Conservation (phyloP, 35 echinoderm and acorn worm genomes). For the Diadema setosum region DNA sequence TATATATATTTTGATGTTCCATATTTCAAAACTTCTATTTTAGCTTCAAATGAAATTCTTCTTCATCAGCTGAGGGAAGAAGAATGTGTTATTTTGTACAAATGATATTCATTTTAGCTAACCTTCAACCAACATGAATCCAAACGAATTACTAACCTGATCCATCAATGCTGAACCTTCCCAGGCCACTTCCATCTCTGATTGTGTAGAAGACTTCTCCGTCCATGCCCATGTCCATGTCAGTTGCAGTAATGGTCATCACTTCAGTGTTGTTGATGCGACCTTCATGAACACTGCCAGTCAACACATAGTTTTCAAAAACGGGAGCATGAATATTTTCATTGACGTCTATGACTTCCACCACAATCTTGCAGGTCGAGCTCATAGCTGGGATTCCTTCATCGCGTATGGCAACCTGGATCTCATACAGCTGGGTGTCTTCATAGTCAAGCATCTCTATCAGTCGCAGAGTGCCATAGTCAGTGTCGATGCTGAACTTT, state of each 20-base stretch:
- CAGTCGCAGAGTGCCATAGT: constrained; percentile 74
- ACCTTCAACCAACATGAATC: no score
- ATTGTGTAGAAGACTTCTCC: constrained; percentile 88
- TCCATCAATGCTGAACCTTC: constrained; percentile 86
- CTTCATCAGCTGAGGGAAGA: no score
- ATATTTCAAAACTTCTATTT: no score
- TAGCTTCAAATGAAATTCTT: no score
- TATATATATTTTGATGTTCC: no score
- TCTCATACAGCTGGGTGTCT: constrained; percentile 65
- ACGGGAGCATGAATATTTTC: constrained; percentile 83
- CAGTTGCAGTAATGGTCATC: constrained; percentile 65
- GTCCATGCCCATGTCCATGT: constrained; percentile 83
- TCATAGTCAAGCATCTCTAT: constrained; percentile 81
- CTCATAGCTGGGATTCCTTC: constrained; percentile 61
- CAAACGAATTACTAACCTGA: constrained; percentile 52
- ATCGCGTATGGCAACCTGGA: constrained; percentile 61
- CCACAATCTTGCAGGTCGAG: constrained; percentile 75
- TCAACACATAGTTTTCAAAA: constrained; percentile 66
- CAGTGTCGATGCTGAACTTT: constrained; percentile 83
- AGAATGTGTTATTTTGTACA: no score
- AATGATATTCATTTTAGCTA: no score
- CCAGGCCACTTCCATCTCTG: constrained; percentile 91
- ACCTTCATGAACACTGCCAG: constrained; percentile 81
- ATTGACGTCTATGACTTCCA: constrained; percentile 94
- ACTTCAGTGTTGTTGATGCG: constrained; percentile 65